Base-by-base conservation (phyloP, 2,888 invertebrate genomes). In the Drosophila cracens region DNA sequence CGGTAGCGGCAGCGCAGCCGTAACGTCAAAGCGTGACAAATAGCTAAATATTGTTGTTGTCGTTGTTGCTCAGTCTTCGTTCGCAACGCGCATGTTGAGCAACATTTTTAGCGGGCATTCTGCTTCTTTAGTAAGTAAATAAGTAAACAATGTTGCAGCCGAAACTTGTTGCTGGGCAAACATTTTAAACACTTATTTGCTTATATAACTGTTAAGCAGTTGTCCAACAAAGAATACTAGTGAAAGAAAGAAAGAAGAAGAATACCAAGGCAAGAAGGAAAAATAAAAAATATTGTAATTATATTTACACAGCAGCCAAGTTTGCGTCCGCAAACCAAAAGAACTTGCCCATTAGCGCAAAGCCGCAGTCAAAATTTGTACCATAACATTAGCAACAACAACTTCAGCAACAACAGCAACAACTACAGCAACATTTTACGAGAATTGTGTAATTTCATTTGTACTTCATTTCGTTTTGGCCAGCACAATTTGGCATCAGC, bases 21-120 rank as follows among this genome's bases (percentile, higher is more conserved):
- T 36, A 40, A 82, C 75, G 86, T 80, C 83, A 81, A 77, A 87
- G 87, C 82, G 82, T 87, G 89, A 89, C 89, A 89, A 86, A 86
- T 89, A 75, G 81, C 71, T 66, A 52, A 71, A 70, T 74, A 76
- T 67, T 60, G 69, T 62, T 36, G 36, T 49, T 27, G 65, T 65
- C 63, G 61, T 53, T 60, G 65, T 65, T 68, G 63, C 64, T 70
- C 58, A 53, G 61, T 64, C 60, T 52, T 72, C 60, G n/a, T 13
- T 56, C 8, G 38, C 38, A 27, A 13, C n/a, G 58, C 51, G 52
- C 65, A 71, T 74, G 82, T 82, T 74, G 66, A 31, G 76, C 61
- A 73, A 85, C 70, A 80, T 79, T 70, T 69, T 48, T n/a, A 27
- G 62, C 60, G 10, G 40, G 31, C 53, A 52, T 72, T 64, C 61